Evolutionary conservation across 2,888 invertebrate genomes (phyloP).

Genomic region (Mythimna albipuncta): DNA sequence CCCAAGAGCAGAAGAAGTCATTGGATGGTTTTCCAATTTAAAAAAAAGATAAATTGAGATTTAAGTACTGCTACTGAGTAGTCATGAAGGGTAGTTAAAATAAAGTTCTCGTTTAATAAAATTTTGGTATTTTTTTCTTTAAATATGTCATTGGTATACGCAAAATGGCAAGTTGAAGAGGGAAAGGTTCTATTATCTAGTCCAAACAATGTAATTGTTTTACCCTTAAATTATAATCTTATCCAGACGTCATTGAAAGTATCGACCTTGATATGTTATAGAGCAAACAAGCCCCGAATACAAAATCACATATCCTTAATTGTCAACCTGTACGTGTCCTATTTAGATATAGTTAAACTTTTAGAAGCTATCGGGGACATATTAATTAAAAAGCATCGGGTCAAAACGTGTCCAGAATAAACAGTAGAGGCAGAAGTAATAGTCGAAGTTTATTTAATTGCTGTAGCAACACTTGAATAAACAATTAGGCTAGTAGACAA

Average conservation of each 20-base stretch:
- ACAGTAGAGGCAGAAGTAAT: conserved; percentile 52
- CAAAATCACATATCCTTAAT: conserved; percentile 48
- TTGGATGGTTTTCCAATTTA: too few species aligned
- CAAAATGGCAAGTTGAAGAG: too few species aligned
- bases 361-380: conserved; percentile 50
- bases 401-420: conserved; percentile 60
- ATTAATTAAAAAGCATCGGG: conserved; percentile 65
- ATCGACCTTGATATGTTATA: conserved; percentile 8
- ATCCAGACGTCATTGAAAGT: background rate
- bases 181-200: background rate
- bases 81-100: background rate
- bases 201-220: background rate
- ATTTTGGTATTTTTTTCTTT: too few species aligned
- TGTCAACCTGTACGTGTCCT: conserved; percentile 39
- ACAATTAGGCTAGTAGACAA: conserved; percentile 46
- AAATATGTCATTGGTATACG: too few species aligned
- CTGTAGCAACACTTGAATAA: conserved; percentile 61
- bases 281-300: conserved; percentile 28
- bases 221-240: background rate
- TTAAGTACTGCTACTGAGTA: background rate
- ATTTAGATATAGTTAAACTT: conserved; percentile 48
- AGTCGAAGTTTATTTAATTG: conserved; percentile 67
- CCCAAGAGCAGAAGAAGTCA: too few species aligned
- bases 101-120: too few species aligned
- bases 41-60: background rate